A percentile compares a stretch with the other conserved stretches of the same genome.
Conservation (phyloP, 1,140 invertebrate genomes). For the Bradynema listronoti region DNA sequence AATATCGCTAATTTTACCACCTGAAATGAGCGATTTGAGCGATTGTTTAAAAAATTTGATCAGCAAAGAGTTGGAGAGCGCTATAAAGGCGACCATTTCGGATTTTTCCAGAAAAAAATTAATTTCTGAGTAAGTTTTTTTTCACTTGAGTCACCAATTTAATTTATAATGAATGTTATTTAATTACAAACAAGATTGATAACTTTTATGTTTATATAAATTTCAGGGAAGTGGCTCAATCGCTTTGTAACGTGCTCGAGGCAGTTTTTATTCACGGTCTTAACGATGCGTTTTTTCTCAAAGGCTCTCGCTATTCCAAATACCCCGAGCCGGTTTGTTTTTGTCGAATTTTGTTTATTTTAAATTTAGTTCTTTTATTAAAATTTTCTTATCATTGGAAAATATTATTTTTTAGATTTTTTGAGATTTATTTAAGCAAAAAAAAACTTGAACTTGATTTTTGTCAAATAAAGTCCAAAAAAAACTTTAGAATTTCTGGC, state of each 20-base stretch:
- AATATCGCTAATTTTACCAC: no score
- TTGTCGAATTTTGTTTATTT: conserved; percentile 5
- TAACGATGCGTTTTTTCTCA: conserved; percentile 56
- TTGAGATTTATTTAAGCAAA: background rate
- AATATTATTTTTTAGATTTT: no score
- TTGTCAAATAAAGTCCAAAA: background rate
- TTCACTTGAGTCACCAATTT: no score
- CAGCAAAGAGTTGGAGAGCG: no score
- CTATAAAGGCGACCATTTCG: no score
- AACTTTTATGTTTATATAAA: background rate
- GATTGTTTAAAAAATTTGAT: no score
- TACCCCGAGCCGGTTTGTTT: conserved; percentile 51
- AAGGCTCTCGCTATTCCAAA: conserved; percentile 49
- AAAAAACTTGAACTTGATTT: background rate
- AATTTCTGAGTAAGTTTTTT: no score
- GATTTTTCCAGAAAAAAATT: no score
- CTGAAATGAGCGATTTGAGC: no score
- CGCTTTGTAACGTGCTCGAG: conserved; percentile 45
- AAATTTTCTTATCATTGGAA: background rate
- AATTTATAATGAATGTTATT: no score
- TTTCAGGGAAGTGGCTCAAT: conserved; percentile 42
- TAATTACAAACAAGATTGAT: no score
- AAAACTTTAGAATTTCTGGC: conserved; percentile 54
- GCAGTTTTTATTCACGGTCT: conserved; percentile 55
- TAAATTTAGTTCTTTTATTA: background rate